Evolutionary conservation across 2,888 invertebrate species (phyloP), one percentile per base, ranked within the genome.

Genomic region (Tiliacea citrago): DNA sequence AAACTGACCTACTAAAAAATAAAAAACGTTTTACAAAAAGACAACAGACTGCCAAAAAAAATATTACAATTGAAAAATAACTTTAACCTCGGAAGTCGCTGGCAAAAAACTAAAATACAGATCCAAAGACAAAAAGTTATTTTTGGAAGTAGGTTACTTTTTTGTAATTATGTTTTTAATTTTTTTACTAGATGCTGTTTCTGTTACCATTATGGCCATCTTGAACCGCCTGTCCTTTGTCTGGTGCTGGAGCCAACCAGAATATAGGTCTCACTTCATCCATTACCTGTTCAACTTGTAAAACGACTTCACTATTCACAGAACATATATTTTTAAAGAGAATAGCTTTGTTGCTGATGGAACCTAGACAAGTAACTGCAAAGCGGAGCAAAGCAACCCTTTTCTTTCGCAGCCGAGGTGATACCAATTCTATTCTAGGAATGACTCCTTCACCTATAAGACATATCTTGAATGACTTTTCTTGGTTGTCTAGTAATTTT

Each of bases 381-480:
- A 96, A 94, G 21, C 86, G 88, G 0, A 96, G 88, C 18, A 88
- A 42, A 7, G 92, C 89, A 35, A 92, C 86, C 75, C 91, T 92
- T 42, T 92, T 90, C 55, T 93, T 91, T 79, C 84, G 91, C 47
- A 93, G 75, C 39, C 73, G 80, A 1, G 96, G 96, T 45, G 88
- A 83, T 6, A 95, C 58, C 81, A 96, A 81, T 68, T 88, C 82
- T 82, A 96, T 93, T 79, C 96, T 93, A 0, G 96, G 96, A 87
- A 96, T 96, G 5, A 93, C 93, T 42, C 96, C 96, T 91, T 95
- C 95, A 6, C 96, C 96, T 60, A 95, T 94, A 42, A 96, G 85
- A 82, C 96, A 96, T 83, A 96, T 92, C 87, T 93, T 95, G 81
- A 94, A 96, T 8, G 93, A 92, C 79, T 94, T 91, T 81, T 94